Evolutionary conservation across 2,888 invertebrate genomes (phyloP), one percentile per base, ranked within the genome.

Genomic region (Cheilosia pagana): DNA sequence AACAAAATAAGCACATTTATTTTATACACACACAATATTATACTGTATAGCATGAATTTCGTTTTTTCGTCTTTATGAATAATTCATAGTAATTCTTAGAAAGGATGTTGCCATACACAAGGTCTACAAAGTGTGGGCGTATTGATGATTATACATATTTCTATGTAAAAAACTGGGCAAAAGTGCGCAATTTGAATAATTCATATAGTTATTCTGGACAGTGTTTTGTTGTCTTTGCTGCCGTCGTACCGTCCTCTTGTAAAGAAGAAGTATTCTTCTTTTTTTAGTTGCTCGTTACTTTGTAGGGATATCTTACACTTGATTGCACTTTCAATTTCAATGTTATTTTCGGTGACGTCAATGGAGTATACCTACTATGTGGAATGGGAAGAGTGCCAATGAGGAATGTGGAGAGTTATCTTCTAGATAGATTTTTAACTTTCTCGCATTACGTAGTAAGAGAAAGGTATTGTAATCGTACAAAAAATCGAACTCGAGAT

Each of bases 151-250:
- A 39, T 57, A 50, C 53, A 68, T 59, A 55, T 63, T 63, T 53
- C 31, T 12, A 59, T 67, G 55, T 41, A 50, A 70, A 78, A 72
- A 60, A 65, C 63, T 70, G 53, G 71, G 25, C 63, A 23, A 48
- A 74, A 55, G 67, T 62, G 50, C 65, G 28, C 53, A 63, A 74
- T 83, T 83, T 83, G 63, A 83, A 79, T 83, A 79, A 78, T 78
- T 71, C 52, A 78, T 63, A 8, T 12, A 57, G 50, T 41, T 57
- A 43, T 23, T 50, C 23, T 43, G 71, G 59, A 63, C 35, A 31
- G 50, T 23, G 39, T 21, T 39, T 35, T 39, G 52, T 59, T 43
- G n/a, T 41, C 12, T 25, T 28, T 19, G 48, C n/a, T 14, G 16
- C 31, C 12, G 50, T 35, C 4, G 12, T 8, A 12, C 19, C 10